phyloP scores from a whole-genome alignment of 2,888 invertebrate species.

The Drosophila subquinaria region DNA sequence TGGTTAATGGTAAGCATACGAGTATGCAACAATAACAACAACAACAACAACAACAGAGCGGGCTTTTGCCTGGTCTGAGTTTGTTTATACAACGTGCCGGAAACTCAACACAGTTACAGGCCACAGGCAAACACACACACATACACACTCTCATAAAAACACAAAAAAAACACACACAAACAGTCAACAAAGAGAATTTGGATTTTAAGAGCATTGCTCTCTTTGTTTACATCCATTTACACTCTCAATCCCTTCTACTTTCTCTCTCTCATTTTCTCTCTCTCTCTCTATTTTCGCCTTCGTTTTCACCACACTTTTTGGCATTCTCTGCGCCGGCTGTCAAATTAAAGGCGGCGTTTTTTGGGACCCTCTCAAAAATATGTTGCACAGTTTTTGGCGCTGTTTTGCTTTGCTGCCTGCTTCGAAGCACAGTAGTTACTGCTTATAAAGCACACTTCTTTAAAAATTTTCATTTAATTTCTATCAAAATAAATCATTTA shows the following conservation, averaged over 20 bases:
- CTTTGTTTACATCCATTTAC: constrained; percentile 1
- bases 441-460: background rate
- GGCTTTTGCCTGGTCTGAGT: constrained; percentile 52
- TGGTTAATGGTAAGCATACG: constrained; percentile 54
- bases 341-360: constrained; percentile 42
- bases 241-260: background rate
- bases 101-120: constrained; percentile 68
- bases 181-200: constrained; percentile 26
- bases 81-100: constrained; percentile 78
- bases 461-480: background rate
- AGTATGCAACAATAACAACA: constrained; percentile 14
- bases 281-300: constrained; percentile 13
- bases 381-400: constrained; percentile 69
- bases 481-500: no score
- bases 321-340: constrained; percentile 66
- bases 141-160: background rate
- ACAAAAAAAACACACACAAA: constrained; percentile 6
- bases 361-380: constrained; percentile 14
- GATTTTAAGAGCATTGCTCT: constrained; percentile 17
- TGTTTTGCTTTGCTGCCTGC: constrained; percentile 52
- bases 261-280: constrained; percentile 12
- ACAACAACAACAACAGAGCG: background rate
- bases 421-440: constrained; percentile 54
- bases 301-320: constrained; percentile 73
- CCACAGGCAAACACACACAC: constrained; percentile 62